Conservation (phyloP, 2,797 vertebrate species). For the Clarias pachynema region DNA sequence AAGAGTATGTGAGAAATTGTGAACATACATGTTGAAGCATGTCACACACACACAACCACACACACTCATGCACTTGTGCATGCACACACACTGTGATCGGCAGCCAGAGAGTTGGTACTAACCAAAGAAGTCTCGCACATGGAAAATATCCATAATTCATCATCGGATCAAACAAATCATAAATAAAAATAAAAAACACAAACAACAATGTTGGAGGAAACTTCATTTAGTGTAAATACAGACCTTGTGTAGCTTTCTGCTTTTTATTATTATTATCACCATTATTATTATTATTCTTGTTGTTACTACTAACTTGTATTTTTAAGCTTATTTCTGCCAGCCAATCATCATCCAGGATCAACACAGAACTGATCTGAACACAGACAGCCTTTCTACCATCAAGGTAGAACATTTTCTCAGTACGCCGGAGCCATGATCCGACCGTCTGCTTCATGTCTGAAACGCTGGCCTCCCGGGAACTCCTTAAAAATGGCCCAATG, state of each 20-base stretch:
- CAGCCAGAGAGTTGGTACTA: not conserved
- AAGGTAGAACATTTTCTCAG: too few relatives aligned
- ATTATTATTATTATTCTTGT: not conserved
- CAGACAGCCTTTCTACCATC: too few relatives aligned
- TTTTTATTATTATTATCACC: not conserved
- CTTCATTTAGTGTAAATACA: not conserved
- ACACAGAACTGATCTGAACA: not conserved
- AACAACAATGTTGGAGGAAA: not conserved
- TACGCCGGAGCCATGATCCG: too few relatives aligned
- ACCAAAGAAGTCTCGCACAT: conserved; percentile 8
- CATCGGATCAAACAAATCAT: not conserved
- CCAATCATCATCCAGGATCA: not conserved
- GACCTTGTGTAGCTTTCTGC: not conserved
- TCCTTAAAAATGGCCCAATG: too few relatives aligned
- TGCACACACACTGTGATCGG: not conserved
- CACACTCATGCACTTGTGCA: too few relatives aligned
- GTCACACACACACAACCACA: not conserved
- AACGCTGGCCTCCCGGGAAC: too few relatives aligned
- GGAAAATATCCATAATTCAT: not conserved
- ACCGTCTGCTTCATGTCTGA: too few relatives aligned
- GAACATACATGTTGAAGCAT: conserved; percentile 12
- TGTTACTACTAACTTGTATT: not conserved
- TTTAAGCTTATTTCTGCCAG: not conserved
- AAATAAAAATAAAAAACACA: not conserved
- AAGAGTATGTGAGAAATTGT: not conserved